These are phyloP conservation scores for Calycopis cecrops DNA, from an alignment of 1,140 invertebrate genomes.

Conservation along the genomic window DNA sequence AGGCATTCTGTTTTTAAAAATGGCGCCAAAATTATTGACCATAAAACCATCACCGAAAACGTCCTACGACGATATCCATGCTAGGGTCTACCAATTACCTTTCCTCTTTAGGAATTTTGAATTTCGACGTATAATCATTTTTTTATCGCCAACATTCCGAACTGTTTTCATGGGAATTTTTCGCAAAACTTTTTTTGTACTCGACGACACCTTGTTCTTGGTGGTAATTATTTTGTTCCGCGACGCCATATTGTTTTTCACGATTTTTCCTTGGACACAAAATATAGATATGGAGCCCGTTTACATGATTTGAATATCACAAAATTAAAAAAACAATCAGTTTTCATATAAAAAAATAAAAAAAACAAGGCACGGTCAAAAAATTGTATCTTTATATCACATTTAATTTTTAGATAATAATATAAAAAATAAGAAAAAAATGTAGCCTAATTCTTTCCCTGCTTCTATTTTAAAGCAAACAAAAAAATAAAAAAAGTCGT, in stretches of 20 bases:
- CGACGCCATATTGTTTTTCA: constrained; percentile 26
- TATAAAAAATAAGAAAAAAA: too few species aligned
- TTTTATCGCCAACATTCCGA: constrained; percentile 44
- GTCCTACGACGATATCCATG: constrained; percentile 12
- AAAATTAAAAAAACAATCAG: neutral
- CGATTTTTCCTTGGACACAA: constrained; percentile 30
- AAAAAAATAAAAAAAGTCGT: too few species aligned
- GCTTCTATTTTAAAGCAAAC: too few species aligned
- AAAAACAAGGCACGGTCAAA: neutral
- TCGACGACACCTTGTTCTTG: constrained; percentile 23
- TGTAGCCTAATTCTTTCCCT: too few species aligned
- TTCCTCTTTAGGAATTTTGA: constrained; percentile 55
- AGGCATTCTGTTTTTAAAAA: too few species aligned
- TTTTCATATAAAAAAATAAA: too few species aligned
- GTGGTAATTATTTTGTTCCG: constrained; percentile 29
- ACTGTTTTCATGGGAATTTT: constrained; percentile 25
- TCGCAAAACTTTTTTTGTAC: constrained; percentile 27
- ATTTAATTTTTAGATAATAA: too few species aligned
- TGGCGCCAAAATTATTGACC: neutral
- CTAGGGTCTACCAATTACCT: constrained; percentile 38
- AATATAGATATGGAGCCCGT: constrained; percentile 3
- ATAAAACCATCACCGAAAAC: constrained; percentile 17
- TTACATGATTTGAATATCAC: neutral
- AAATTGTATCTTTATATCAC: too few species aligned
- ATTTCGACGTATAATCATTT: constrained; percentile 38